Base-by-base conservation (phyloP, 2,113 vertebrate species). In the Ascaphus truei region DNA sequence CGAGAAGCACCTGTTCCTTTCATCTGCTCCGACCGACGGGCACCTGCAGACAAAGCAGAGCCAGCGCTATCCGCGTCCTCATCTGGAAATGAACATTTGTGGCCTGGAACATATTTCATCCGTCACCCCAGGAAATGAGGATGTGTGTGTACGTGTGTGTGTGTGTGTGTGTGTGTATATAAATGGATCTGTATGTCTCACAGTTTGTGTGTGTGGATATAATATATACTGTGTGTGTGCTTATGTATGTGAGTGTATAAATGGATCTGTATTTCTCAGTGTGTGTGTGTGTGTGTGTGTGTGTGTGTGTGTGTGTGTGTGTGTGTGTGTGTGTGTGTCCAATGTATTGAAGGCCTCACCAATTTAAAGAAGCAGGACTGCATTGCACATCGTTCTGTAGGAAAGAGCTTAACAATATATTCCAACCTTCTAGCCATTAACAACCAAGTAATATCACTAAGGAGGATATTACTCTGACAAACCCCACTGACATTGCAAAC, bases 1-100 rank as follows among this genome's bases (percentile, higher is more conserved):
- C 30, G 29, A 60, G 34, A n/a, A 30, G 50, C 56, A 69, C 33
- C 56, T 60, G 67, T 41, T 25, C 25, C 67, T 61, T 61, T 69
- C 45, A 52, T 22, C 23, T 52, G 22, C 34, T 29, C 56, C 67
- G 45, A 51, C 36, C 2, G 56, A n/a, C n/a, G n/a, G 65, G 23
- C 67, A 69, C 67, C 67, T 69, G 67, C 45, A 47, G 12, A 30
- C 18, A 20, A 48, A 51, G 22, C 41, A 36, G 23, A 26, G 48
- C 62, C 45, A 22, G 39, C 30, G 16, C 26, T 43, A 13, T 12
- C 1, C 16, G 5, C 25, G 22, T 29, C 56, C 30, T 58, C 57
- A 61, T 69, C 67, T 60, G 67, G 67, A 61, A 69, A 52, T 41
- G 18, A 51, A 59, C 67, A 39, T 60, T 69, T 18, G 33, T 61